Base-by-base conservation (phyloP, 2,888 invertebrate species). In the Tubiluchus corallicola region DNA sequence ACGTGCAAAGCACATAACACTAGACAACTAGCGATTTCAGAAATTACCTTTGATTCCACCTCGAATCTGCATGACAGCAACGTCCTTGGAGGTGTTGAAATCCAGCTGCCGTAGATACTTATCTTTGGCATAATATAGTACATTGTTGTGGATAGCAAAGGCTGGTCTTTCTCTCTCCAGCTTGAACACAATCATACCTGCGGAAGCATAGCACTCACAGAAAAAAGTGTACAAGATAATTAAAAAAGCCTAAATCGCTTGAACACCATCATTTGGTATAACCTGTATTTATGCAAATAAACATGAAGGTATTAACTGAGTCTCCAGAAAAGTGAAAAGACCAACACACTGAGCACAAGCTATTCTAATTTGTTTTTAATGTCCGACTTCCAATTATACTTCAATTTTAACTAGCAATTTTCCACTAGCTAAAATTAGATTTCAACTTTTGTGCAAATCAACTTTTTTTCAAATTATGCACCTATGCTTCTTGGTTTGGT, bases 111-210 rank as follows among this genome's bases (percentile, higher is more conserved):
- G 75, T 38, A 98, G 68, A 56, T 75, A 83, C 56, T 82, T 76
- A 50, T 96, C 94, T 63, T 98, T 98, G 1, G 96, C 83, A 57
- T 98, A 98, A 64, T 84, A 96, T 37, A 96, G 71, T 51, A 83
- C 69, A 62, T 96, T 94, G 44, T 83, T 84, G 58, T 88, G 81
- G 1, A 92, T 80, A 3, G 90, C 84, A 61, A 85, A 90, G 0
- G 96, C 92, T 0, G 98, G 98, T 20, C 98, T 71, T 66, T 98
- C 98, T 42, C 96, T 71, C 60, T 94, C 92, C 57, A 94, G 67
- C 66, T 66, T 45, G 37, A 52, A n/a, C n/a, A n/a, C n/a, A n/a
- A n/a, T n/a, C n/a, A n/a, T n/a, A n/a, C n/a, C n/a, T n/a, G n/a
- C n/a, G n/a, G n/a, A n/a, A n/a, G n/a, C n/a, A n/a, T n/a, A n/a